phyloP scores from a whole-genome alignment of 1,140 invertebrate genomes.

The Coptotermes formosanus region DNA sequence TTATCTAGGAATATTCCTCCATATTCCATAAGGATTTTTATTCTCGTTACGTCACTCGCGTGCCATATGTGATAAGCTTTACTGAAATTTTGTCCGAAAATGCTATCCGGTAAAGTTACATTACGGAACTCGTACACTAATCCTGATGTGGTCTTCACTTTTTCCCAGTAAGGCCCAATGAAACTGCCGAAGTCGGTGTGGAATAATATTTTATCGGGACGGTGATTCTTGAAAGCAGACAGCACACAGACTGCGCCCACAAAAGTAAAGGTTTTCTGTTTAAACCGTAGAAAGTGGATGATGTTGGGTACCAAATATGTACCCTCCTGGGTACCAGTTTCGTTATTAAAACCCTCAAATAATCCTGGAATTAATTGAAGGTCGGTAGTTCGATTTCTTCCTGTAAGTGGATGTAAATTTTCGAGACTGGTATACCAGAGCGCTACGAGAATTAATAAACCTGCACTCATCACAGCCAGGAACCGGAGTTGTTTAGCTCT shows the following conservation, averaged over 20 bases:
- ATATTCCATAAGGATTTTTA: conserved; percentile 41
- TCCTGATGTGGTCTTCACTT: background rate
- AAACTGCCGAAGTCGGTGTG: background rate
- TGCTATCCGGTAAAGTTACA: background rate
- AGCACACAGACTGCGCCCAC: background rate
- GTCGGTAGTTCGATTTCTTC: no score
- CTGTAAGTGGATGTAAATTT: background rate
- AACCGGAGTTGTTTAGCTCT: background rate
- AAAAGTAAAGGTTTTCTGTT: background rate
- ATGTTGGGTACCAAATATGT: background rate
- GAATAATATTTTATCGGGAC: background rate
- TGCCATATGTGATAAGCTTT: conserved; percentile 39
- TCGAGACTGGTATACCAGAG: background rate
- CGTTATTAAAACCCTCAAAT: background rate
- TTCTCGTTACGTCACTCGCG: conserved; percentile 42
- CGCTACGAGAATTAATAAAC: background rate
- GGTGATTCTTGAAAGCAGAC: background rate
- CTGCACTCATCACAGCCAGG: background rate
- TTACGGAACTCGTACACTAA: background rate
- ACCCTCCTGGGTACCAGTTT: background rate
- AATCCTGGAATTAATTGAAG: background rate
- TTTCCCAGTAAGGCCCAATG: background rate
- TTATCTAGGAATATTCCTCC: conserved; percentile 46
- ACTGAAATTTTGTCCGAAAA: conserved; percentile 7
- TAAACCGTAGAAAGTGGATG: background rate